Percentiles rank a stretch among this genome's conserved stretches.
These are phyloP conservation scores for Pteronotus mesoamericanus DNA, from an alignment of 2,797 vertebrate genomes.

Conservation along the genomic window DNA sequence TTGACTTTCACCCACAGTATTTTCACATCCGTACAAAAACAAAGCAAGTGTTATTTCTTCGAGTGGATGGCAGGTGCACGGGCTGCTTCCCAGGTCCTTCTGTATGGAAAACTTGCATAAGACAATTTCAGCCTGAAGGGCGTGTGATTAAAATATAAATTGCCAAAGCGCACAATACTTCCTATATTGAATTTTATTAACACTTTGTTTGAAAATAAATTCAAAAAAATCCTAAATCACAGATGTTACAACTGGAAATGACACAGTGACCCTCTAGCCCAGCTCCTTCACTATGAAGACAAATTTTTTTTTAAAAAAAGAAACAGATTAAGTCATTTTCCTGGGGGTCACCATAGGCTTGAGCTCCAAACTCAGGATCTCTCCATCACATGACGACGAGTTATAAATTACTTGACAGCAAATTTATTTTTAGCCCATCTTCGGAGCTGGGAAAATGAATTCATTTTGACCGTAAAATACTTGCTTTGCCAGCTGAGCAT, in stretches of 20 bases:
- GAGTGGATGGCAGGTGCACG: neutral
- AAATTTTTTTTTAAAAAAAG: neutral
- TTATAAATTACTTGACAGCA: neutral
- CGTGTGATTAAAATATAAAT: neutral
- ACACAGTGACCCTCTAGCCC: neutral
- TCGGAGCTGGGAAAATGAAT: neutral
- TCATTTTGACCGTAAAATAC: neutral
- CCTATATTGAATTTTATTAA: neutral
- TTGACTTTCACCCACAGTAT: neutral
- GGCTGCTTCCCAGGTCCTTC: neutral
- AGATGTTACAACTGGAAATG: neutral
- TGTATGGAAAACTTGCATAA: neutral
- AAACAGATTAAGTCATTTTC: neutral
- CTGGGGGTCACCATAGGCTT: neutral
- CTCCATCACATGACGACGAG: neutral
- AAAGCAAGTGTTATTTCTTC: neutral
- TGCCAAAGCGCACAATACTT: neutral
- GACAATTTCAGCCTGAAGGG: constrained; percentile 18
- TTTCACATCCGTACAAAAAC: neutral
- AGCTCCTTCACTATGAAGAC: neutral
- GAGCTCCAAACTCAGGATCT: neutral
- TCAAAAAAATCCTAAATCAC: neutral
- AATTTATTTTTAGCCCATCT: neutral
- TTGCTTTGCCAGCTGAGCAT: neutral
- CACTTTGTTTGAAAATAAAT: neutral